These are phyloP conservation scores for Drosophila mimetica DNA, from an alignment of 2,888 invertebrate genomes.

Conservation along the genomic window DNA sequence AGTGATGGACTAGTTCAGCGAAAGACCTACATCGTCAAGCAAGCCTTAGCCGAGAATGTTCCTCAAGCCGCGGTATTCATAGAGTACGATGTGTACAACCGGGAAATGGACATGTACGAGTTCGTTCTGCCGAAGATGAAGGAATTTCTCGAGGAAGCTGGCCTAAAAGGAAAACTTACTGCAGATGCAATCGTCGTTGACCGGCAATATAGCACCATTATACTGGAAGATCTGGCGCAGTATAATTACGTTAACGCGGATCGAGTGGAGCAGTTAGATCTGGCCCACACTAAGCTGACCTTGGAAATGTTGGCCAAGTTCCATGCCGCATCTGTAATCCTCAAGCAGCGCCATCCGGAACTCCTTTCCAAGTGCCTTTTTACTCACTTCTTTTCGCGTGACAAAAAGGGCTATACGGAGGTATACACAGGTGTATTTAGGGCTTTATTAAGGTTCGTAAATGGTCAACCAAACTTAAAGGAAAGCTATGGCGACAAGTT, in stretches of 20 bases:
- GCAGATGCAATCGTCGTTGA: conserved; percentile 73
- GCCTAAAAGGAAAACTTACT: conserved; percentile 54
- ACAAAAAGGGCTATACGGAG: conserved; percentile 39
- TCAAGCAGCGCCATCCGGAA: conserved; percentile 73
- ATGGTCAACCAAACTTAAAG: conserved; percentile 46
- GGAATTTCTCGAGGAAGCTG: conserved; percentile 52
- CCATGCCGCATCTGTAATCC: conserved; percentile 84
- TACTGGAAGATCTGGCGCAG: conserved; percentile 75
- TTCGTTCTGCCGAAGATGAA: conserved; percentile 69
- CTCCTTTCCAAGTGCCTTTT: conserved; percentile 42
- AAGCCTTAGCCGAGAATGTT: conserved; percentile 34
- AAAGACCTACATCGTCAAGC: conserved; percentile 54
- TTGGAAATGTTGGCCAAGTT: conserved; percentile 84
- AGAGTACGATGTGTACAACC: conserved; percentile 55
- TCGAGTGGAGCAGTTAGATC: conserved; percentile 76
- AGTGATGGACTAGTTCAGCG: conserved; percentile 19
- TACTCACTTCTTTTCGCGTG: conserved; percentile 62
- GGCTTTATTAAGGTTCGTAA: conserved; percentile 53
- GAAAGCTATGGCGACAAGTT: conserved; percentile 65
- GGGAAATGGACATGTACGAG: conserved; percentile 78
- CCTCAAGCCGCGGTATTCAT: conserved; percentile 47
- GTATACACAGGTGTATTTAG: conserved; percentile 52
- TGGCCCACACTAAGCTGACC: conserved; percentile 81
- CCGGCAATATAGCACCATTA: conserved; percentile 56
- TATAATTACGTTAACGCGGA: conserved; percentile 61